These are phyloP conservation scores for Myotis myotis DNA, from an alignment of 2,797 vertebrate species.

Conservation along the genomic window DNA sequence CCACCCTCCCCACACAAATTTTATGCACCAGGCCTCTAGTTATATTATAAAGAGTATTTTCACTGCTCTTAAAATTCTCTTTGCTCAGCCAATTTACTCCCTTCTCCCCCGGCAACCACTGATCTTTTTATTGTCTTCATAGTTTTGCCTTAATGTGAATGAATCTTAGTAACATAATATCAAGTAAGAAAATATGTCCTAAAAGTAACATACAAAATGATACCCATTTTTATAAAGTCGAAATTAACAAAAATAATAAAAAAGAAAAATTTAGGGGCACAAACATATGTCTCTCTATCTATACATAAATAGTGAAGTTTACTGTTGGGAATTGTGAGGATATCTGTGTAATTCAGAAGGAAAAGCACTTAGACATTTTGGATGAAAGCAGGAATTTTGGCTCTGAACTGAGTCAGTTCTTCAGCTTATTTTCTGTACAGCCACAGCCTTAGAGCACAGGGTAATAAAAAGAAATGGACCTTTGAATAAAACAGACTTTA, in stretches of 20 bases:
- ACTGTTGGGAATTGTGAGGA: not conserved
- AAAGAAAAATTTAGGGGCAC: not conserved
- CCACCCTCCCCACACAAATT: too few relatives aligned
- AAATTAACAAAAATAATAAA: slow-evolving; percentile 21
- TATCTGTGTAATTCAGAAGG: not conserved
- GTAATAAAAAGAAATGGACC: slow-evolving; percentile 25
- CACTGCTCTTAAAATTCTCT: not conserved
- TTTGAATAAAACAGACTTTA: slow-evolving; percentile 44
- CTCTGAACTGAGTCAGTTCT: not conserved
- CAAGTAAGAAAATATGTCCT: slow-evolving; percentile 10
- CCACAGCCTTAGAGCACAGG: not conserved
- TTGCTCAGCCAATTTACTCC: not conserved
- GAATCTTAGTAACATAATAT: not conserved
- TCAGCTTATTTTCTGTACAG: not conserved
- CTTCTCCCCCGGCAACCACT: too few relatives aligned
- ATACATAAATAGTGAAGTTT: not conserved
- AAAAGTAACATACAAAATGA: not conserved
- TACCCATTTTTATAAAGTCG: not conserved
- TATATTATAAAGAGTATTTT: not conserved
- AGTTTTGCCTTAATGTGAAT: not conserved
- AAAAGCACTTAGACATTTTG: not conserved
- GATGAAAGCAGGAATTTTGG: not conserved
- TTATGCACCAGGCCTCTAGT: too few relatives aligned
- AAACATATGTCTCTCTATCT: not conserved
- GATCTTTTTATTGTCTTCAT: not conserved